Percentiles rank a stretch among this genome's conserved stretches.
These are phyloP conservation scores for Anseranas semipalmata DNA, from an alignment of 2,113 vertebrate genomes.

Conservation along the genomic window DNA sequence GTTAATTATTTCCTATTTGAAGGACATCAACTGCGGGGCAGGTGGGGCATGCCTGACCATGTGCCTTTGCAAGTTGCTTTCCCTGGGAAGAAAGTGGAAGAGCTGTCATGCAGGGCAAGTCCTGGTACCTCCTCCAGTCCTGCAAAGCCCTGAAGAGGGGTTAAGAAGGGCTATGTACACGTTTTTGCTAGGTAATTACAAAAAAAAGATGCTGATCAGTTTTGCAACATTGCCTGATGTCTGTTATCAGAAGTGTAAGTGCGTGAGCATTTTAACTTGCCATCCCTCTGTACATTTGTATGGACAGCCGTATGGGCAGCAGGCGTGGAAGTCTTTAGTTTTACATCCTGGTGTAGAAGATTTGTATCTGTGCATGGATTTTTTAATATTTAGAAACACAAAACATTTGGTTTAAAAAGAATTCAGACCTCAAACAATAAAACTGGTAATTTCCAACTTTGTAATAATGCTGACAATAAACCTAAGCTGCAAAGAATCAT, in stretches of 20 bases:
- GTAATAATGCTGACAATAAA: neutral
- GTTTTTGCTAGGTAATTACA: neutral
- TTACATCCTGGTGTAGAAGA: neutral
- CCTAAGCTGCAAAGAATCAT: neutral
- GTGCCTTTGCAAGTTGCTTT: neutral
- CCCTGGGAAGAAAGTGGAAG: neutral
- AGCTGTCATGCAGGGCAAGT: neutral
- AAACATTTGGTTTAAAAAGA: neutral
- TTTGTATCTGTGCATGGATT: fast-evolving
- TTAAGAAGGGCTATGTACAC: neutral
- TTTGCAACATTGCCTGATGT: neutral
- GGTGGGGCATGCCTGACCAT: neutral
- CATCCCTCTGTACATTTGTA: neutral
- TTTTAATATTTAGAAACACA: neutral
- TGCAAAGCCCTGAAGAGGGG: neutral
- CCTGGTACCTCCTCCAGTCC: fast-evolving
- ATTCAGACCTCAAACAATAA: neutral
- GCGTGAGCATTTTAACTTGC: neutral
- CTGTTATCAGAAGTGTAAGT: neutral
- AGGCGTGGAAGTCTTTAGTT: neutral
- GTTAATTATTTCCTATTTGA: neutral
- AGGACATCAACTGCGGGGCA: neutral
- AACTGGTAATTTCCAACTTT: neutral
- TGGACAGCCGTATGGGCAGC: neutral
- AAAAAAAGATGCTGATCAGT: neutral